Percentiles rank a stretch among this genome's conserved stretches.
Evolutionary conservation across 2,888 invertebrate species (phyloP).

Genomic region (Epiblema foenella): DNA sequence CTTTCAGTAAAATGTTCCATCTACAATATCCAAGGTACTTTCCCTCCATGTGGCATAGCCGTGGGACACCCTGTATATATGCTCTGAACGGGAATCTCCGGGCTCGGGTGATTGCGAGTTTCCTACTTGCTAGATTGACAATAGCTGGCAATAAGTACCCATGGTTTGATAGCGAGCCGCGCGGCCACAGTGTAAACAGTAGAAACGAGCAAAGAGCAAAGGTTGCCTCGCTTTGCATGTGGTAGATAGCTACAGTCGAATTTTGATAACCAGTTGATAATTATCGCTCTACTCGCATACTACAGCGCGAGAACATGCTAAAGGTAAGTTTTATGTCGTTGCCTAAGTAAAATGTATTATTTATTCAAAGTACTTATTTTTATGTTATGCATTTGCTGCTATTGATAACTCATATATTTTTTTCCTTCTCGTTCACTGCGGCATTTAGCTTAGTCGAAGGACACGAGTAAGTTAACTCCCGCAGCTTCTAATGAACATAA

Average conservation of each 20-base stretch:
- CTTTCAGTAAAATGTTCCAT: no score
- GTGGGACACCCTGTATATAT: no score
- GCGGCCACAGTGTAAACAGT: neutral
- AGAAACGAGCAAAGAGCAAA: slow-evolving; percentile 11
- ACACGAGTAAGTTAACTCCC: no score
- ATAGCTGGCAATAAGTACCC: no score
- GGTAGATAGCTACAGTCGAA: neutral
- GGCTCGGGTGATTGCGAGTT: no score
- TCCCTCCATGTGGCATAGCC: no score
- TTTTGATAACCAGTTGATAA: slow-evolving; percentile 32
- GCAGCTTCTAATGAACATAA: neutral
- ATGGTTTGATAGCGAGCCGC: neutral
- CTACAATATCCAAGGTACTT: no score
- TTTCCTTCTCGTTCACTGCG: no score
- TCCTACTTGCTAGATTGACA: no score
- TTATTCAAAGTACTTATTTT: neutral
- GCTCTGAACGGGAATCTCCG: no score
- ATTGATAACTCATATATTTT: no score
- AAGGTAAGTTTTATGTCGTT: slow-evolving; percentile 14
- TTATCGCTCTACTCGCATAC: slow-evolving; percentile 16
- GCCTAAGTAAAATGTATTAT: neutral
- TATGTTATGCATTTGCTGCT: neutral
- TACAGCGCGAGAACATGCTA: slow-evolving; percentile 18
- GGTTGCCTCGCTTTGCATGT: slow-evolving; percentile 11
- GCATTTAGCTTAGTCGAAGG: no score